Evolutionary conservation across 2,113 vertebrate genomes (phyloP).

Genomic region (Cynocephalus volans): DNA sequence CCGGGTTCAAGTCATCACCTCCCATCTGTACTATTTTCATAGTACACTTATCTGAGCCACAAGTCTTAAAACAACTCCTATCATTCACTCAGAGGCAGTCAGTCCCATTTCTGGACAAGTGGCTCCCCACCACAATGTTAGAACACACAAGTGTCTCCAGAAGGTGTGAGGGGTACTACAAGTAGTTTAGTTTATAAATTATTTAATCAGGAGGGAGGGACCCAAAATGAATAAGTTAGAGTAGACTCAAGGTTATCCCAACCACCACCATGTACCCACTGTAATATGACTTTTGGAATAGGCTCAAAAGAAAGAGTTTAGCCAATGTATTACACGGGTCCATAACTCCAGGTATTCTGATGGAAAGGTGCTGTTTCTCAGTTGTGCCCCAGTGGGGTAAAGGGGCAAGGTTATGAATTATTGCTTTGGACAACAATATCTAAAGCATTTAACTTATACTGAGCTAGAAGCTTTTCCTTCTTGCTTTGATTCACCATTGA

Average conservation of each 20-base stretch:
- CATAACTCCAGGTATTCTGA: background rate
- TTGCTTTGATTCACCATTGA: conserved; percentile 8
- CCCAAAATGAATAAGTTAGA: background rate
- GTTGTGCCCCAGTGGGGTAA: background rate
- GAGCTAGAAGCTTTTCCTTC: background rate
- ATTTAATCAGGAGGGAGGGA: background rate
- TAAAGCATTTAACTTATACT: background rate
- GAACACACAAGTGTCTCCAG: background rate
- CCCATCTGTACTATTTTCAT: background rate
- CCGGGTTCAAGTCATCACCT: background rate
- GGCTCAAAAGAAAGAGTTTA: background rate
- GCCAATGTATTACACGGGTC: background rate
- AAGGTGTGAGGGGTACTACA: background rate
- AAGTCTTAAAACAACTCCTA: background rate
- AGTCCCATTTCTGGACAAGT: background rate
- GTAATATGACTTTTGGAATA: background rate
- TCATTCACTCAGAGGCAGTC: background rate
- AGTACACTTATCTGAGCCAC: too few species aligned
- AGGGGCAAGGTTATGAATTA: background rate
- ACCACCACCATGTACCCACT: background rate
- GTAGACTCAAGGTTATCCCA: background rate
- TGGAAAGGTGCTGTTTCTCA: background rate
- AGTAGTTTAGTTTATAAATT: background rate
- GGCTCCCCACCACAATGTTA: background rate
- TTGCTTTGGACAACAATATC: background rate